These are phyloP conservation scores for Bombus pascuorum DNA, from an alignment of 1,140 invertebrate genomes.

Conservation along the genomic window DNA sequence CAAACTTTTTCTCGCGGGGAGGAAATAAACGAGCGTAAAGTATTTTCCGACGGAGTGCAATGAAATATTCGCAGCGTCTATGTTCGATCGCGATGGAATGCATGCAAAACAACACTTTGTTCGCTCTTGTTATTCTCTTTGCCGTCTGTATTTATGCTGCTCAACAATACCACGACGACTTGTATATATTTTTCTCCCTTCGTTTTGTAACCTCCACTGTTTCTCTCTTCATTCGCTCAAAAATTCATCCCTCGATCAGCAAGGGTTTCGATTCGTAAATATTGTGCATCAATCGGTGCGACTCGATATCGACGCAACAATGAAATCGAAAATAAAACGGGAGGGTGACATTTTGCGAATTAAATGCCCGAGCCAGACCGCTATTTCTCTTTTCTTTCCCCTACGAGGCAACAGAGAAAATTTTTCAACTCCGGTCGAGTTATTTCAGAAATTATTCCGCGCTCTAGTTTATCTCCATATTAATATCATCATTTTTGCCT, in stretches of 20 bases:
- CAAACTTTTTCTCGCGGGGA: neutral
- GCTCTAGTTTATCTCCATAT: no score
- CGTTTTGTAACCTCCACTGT: no score
- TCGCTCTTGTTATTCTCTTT: constrained; percentile 21
- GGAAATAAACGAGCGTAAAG: constrained; percentile 36
- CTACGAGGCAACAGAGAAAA: no score
- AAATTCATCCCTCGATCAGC: neutral
- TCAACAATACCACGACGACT: constrained; percentile 27
- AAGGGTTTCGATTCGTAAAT: neutral
- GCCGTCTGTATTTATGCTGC: constrained; percentile 4
- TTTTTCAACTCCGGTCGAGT: no score
- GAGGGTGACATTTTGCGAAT: no score
- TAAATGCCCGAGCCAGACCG: no score
- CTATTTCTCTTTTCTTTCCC: no score
- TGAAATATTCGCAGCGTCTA: constrained; percentile 36
- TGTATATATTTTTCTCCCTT: neutral
- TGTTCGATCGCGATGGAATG: constrained; percentile 35
- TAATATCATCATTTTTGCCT: no score
- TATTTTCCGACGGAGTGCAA: constrained; percentile 36
- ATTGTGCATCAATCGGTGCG: neutral
- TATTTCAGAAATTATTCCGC: no score
- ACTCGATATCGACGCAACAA: neutral
- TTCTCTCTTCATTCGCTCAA: neutral
- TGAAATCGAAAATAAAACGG: neutral
- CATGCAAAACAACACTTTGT: constrained; percentile 42